Base-by-base conservation (phyloP, 2,888 invertebrate genomes). In the Craniophora ligustri region DNA sequence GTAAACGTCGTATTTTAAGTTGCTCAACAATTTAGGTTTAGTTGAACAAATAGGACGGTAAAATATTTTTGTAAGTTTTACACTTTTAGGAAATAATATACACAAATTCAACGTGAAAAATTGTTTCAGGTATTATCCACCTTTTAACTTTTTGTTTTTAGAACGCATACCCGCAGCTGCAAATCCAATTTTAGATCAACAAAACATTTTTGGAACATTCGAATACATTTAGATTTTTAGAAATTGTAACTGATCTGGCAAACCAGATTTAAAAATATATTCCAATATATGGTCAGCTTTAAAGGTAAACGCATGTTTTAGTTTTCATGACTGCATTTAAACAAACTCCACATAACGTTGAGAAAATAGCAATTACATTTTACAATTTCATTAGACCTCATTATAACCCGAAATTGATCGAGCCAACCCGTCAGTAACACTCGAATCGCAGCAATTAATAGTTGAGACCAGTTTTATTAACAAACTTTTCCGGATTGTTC, bases 401-500 rank as follows among this genome's bases (percentile, higher is more conserved):
- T 70, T 50, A 56, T 57, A 70, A 51, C 48, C 45, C 32, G 30
- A 58, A 53, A 59, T 47, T 65, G 49, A 67, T 58, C 51, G 46
- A 54, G 40, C 38, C 42, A 18, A 63, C 51, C 57, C 51, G 57
- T 61, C 62, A 65, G 48, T 45, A 58, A 53, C 67, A 72, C 67
- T 74, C 72, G 61, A 77, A 72, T 72, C 61, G 67, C 49, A 63
- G 70, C 79, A 81, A 81, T 82, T 81, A 80, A 76, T 79, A 83
- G 81, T 81, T 81, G 65, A 68, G 67, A 70, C 54, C 70, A 78
- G 79, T 80, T 76, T 79, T 71, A 73, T 80, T 78, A 81, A 79
- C 68, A 76, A 83, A 83, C 81, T 84, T 83, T 78, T 75, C 70
- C 68, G 69, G 63, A 76, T 79, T 77, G 78, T 78, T 76, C 70